These are phyloP conservation scores for Macroglossus sobrinus DNA, from an alignment of 2,113 vertebrate species.

Conservation along the genomic window DNA sequence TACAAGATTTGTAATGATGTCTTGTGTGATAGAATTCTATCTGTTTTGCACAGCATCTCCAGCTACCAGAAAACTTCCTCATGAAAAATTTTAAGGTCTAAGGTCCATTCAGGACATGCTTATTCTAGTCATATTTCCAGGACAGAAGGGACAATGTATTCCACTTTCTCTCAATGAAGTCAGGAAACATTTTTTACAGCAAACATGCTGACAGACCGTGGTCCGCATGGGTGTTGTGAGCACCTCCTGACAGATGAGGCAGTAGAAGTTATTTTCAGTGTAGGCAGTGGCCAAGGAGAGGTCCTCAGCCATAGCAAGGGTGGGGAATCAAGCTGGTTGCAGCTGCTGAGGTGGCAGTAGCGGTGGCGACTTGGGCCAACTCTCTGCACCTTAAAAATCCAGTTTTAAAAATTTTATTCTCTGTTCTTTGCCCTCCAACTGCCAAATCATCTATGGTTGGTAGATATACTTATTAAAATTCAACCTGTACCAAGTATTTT, in stretches of 20 bases:
- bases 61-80: no score
- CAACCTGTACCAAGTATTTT: background rate
- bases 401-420: background rate
- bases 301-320: no score
- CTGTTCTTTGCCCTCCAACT: background rate
- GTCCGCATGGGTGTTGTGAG: slow-evolving; percentile 84
- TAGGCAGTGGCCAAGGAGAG: no score
- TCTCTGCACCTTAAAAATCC: background rate
- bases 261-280: slow-evolving; percentile 79
- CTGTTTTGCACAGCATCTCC: slow-evolving; percentile 66
- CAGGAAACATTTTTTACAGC: no score
- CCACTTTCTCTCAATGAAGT: no score
- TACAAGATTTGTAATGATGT: slow-evolving; percentile 88
- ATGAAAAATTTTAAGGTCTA: no score
- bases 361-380: no score
- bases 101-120: no score
- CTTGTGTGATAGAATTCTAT: slow-evolving; percentile 87
- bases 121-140: no score
- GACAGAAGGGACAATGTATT: no score
- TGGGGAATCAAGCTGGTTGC: no score
- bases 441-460: background rate
- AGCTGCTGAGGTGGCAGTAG: no score
- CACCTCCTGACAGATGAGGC: slow-evolving; percentile 85
- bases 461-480: background rate
- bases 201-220: slow-evolving; percentile 83